Base-by-base conservation (phyloP, 2,888 invertebrate genomes). In the Drosophila putrida region DNA sequence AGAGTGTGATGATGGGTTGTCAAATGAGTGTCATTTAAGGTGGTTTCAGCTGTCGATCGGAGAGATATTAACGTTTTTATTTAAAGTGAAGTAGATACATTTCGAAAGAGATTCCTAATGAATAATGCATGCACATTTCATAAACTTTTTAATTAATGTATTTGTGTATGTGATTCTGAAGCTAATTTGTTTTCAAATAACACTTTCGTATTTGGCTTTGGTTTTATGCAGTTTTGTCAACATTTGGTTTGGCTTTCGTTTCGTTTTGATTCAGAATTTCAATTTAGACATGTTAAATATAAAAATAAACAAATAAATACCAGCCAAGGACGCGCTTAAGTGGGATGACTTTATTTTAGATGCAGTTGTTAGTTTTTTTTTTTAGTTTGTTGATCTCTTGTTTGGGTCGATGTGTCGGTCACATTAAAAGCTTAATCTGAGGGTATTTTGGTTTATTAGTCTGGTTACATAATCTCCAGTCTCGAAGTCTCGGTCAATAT, bases 401-500 rank as follows among this genome's bases (percentile, higher is more conserved):
- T 49, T 43, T 41, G 41, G 31, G 39, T 38, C 50, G 59, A 38
- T 43, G 15, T 68, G 81, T 44, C 79, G 82, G 66, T 68, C 63
- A 72, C 79, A 75, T 82, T 75, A 78, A 81, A 75, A 75, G 83
- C 60, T 4, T 51, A 13, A 55, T 44, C 33, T 61, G 73, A 64
- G 46, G 50, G 61, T 58, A 59, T 53, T 69, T 71, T 78, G 75
- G 67, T 69, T 81, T 84, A 85, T 71, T 78, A 72, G 85, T 66
- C 61, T 72, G 79, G 65, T 85, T 88, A 82, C 82, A 88, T 68
- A 69, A 85, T 72, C 60, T 44, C 25, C 58, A 44, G 50, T 47
- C 66, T 15, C 25, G 60, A 69, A 69, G 62, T 70, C 57, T 72
- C 82, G 82, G 88, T 82, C 88, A 82, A 88, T 62, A 85, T 72